Evolutionary conservation across 2,113 vertebrate genomes (phyloP).

Genomic region (Campylorhamphus procurvoides): DNA sequence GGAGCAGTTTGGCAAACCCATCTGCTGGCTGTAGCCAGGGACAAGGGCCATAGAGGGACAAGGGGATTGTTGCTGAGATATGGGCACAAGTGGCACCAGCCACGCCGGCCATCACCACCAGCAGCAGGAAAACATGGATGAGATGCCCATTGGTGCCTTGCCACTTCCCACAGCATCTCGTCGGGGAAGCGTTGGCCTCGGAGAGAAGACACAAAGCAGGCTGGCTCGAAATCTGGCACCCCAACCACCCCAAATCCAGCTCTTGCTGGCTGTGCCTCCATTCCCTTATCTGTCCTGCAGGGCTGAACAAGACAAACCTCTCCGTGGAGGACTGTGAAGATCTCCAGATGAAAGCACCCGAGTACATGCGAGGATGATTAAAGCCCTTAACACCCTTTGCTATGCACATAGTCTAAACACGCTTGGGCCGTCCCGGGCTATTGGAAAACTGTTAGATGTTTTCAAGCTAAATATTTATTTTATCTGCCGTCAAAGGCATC

Average conservation of each 20-base stretch:
- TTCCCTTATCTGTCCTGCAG: not conserved
- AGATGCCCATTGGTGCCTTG: not conserved
- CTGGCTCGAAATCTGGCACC: fast-evolving
- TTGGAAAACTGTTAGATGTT: slow-evolving; percentile 56
- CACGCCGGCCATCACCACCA: not conserved
- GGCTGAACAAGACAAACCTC: not conserved
- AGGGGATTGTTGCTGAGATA: fast-evolving
- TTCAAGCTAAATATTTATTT: slow-evolving; percentile 52
- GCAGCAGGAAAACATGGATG: not conserved
- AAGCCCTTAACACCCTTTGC: not conserved
- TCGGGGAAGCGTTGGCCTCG: fast-evolving
- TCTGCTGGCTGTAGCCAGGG: not conserved
- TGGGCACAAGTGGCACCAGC: fast-evolving
- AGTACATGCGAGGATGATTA: not conserved
- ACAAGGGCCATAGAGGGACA: fast-evolving
- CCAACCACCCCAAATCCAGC: not conserved
- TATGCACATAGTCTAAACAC: not conserved
- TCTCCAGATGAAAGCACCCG: not conserved
- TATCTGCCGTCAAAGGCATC: not conserved
- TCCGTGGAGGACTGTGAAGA: not conserved
- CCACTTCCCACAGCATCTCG: fast-evolving
- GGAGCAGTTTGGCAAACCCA: not conserved
- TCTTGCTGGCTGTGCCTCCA: not conserved
- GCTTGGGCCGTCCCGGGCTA: fast-evolving
- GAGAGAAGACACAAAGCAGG: not conserved